Evolutionary conservation across 2,888 invertebrate genomes (phyloP), one percentile per base, ranked within the genome.

Genomic region (Cataglyphis albicans): DNA sequence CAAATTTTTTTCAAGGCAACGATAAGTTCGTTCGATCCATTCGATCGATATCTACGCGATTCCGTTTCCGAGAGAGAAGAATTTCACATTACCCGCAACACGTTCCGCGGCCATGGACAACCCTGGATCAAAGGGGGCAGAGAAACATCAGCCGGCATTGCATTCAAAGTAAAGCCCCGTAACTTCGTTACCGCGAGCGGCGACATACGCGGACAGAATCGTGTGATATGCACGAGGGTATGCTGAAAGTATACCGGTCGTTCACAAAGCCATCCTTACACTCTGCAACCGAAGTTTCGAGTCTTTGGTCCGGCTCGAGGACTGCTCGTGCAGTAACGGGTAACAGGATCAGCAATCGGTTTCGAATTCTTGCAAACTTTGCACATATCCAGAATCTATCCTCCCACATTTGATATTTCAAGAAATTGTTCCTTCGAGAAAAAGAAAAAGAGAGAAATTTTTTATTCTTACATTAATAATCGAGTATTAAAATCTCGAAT

Each of bases 31-130:
- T 41, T 59, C 68, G 44, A 52, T 52, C 38, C 25, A 55, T 78
- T 29, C 41, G 55, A 29, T 41, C 52, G 25, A 74, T 48, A 52
- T 48, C 48, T 10, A 29, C 10, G 4, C 61, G 15, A 57, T 52
- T 35, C 48, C 29, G n/a, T 68, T 76, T 84, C 70, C 3, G 59
- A 61, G 55, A 76, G 82, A 82, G 67, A 70, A 63, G 48, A 72
- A 72, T 57, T 86, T 83, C 83, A 74, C 78, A 78, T 86, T 85
- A 82, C 67, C 67, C 75, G 59, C 48, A 63, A 81, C 35, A 44
- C 75, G 57, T 72, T 61, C 15, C 75, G 59, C n/a, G 59, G 3
- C 32, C 74, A 44, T 52, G 48, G 72, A 76, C 21, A 7, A 18
- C 18, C 52, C 21, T 21, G 55, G 64, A 73, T 85, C 85, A 85